A percentile compares a stretch with the other conserved stretches of the same genome.
phyloP scores from a whole-genome alignment of 1,140 invertebrate species.

The Philopotamus ludificatus region DNA sequence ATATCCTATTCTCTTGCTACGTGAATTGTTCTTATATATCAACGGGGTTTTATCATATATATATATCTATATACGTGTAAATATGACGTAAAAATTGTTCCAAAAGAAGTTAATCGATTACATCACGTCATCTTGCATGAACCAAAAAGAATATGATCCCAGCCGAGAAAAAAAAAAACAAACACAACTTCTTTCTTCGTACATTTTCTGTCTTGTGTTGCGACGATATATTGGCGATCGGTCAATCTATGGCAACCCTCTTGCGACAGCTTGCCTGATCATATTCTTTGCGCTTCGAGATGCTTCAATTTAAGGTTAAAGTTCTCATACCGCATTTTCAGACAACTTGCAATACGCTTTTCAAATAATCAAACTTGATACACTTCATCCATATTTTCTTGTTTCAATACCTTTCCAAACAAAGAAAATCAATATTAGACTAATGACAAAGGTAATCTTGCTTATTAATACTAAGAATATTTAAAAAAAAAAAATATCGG shows the following conservation, averaged over 20 bases:
- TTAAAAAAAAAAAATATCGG: not conserved
- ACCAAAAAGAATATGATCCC: slow-evolving; percentile 42
- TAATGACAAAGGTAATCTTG: slow-evolving; percentile 43
- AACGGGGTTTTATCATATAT: too few relatives aligned
- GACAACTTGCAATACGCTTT: slow-evolving; percentile 35
- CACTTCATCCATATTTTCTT: slow-evolving; percentile 61
- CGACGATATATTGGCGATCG: slow-evolving; percentile 8
- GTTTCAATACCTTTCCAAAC: slow-evolving; percentile 60
- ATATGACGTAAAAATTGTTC: too few relatives aligned
- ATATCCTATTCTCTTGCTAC: too few relatives aligned
- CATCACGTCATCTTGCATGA: not conserved
- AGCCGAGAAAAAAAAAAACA: slow-evolving; percentile 32
- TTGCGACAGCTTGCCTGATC: slow-evolving; percentile 31
- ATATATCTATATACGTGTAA: too few relatives aligned
- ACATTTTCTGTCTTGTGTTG: slow-evolving; percentile 39
- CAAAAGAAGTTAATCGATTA: slow-evolving; percentile 2
- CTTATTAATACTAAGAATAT: not conserved
- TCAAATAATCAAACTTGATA: slow-evolving; percentile 47
- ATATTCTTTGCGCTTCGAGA: slow-evolving; percentile 39
- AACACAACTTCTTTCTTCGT: slow-evolving; percentile 41
- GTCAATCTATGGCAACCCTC: slow-evolving; percentile 23
- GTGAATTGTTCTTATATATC: too few relatives aligned
- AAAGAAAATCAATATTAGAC: slow-evolving; percentile 60
- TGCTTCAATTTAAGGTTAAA: slow-evolving; percentile 28
- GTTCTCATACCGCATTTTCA: slow-evolving; percentile 35